Percentiles rank a stretch among this genome's conserved stretches.
phyloP scores from a whole-genome alignment of 2,797 vertebrate genomes.

The Etheostoma nigrum region DNA sequence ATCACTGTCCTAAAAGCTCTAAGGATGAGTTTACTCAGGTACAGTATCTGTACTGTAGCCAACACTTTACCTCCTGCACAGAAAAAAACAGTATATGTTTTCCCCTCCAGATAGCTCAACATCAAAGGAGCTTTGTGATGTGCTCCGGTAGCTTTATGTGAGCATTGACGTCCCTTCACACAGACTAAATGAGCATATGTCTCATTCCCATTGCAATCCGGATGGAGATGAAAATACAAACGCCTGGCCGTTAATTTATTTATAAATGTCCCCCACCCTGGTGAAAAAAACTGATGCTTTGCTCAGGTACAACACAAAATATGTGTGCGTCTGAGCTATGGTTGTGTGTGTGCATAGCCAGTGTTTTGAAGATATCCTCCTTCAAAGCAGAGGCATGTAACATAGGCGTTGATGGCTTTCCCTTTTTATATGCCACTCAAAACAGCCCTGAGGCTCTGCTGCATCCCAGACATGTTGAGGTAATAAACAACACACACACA shows the following conservation, averaged over 20 bases:
- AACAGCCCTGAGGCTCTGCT: constrained; percentile 27
- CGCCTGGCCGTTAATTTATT: constrained; percentile 51
- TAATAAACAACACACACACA: constrained; percentile 8
- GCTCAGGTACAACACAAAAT: constrained; percentile 39
- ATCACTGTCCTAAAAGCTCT: neutral
- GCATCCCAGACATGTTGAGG: constrained; percentile 13
- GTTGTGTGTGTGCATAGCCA: neutral
- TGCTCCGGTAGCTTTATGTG: constrained; percentile 17
- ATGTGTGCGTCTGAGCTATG: neutral
- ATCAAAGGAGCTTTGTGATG: constrained; percentile 37
- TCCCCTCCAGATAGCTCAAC: constrained; percentile 35
- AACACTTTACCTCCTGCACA: neutral
- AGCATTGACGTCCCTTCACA: constrained; percentile 5
- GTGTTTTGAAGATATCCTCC: constrained; percentile 22
- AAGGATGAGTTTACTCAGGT: neutral
- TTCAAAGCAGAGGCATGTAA: constrained; percentile 38
- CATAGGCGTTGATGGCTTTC: constrained; percentile 2
- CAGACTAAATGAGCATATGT: constrained; percentile 37
- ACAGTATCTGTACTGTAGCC: neutral
- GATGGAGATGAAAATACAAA: constrained; percentile 50
- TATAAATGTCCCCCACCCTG: constrained; percentile 52
- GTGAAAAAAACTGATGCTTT: constrained; percentile 58
- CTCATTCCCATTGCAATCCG: constrained; percentile 39
- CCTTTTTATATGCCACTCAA: constrained; percentile 49
- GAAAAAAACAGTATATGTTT: neutral